Conservation (phyloP, 2,888 invertebrate species). For the Campoletis raptor region DNA sequence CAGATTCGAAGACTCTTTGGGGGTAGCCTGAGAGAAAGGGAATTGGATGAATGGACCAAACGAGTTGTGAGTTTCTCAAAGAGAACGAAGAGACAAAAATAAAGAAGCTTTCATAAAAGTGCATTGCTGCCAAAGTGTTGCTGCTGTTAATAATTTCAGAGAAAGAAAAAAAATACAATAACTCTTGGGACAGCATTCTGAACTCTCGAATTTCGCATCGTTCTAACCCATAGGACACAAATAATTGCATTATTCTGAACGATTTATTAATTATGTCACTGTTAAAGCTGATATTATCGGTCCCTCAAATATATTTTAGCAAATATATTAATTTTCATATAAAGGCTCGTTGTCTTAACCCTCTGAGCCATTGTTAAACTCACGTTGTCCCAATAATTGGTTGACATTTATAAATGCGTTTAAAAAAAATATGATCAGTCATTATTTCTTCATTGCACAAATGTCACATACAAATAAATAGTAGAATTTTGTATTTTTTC, state of each 20-base stretch:
- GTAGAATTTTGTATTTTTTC: too few relatives aligned
- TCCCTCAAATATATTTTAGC: not conserved
- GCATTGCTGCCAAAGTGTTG: constrained; percentile 17
- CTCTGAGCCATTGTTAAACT: too few relatives aligned
- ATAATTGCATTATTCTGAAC: not conserved
- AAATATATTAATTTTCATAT: not conserved
- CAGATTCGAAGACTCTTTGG: constrained; percentile 92
- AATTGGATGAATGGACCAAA: constrained; percentile 89
- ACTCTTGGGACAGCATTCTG: constrained; percentile 15
- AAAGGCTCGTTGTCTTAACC: not conserved
- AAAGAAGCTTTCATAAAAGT: constrained; percentile 47
- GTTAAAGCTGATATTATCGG: not conserved
- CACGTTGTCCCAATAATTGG: too few relatives aligned
- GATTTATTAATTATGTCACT: not conserved
- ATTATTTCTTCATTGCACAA: too few relatives aligned
- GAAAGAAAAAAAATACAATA: constrained; percentile 1
- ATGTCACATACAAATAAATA: too few relatives aligned
- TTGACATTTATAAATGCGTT: too few relatives aligned
- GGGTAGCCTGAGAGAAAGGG: constrained; percentile 88
- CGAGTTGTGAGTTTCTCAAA: constrained; percentile 88
- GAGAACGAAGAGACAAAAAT: constrained; percentile 37
- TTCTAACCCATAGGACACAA: not conserved
- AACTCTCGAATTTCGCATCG: not conserved
- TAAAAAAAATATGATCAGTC: too few relatives aligned
- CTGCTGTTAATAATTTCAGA: constrained; percentile 4